Evolutionary conservation across 1,140 invertebrate genomes (phyloP), one percentile per base, ranked within the genome.

Genomic region (Dreissena rostriformis): DNA sequence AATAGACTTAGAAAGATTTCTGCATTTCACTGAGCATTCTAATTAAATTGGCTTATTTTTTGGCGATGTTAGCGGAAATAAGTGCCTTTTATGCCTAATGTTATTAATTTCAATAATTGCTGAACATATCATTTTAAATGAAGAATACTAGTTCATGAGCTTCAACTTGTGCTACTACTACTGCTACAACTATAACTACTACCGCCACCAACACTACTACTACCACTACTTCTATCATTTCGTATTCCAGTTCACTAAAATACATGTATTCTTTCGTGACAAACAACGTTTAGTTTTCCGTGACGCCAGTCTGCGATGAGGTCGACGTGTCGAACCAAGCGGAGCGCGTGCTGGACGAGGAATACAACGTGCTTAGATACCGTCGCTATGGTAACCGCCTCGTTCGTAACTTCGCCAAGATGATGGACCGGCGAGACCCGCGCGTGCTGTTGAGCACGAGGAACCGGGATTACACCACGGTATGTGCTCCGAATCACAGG

Each of bases 321-420:
- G 26, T 15, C n/a, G 80, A 82, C 63, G 49, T 82, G 12, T 63
- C 29, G 15, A 51, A 28, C 22, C 72, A 74, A 29, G 28, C 80
- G 10, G 75, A 63, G 8, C 39, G 49, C 17, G 61, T 82, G 19
- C 26, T 63, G n/a, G 80, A 82, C 24, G 80, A 82, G 24, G 72
- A 82, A 28, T 75, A 74, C 17, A 52, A 71, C 51, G 24, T 61
- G 15, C 39, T 82, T 17, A 57, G 80, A 24, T 74, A 74, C 22
- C 80, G 80, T 67, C 80, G 80, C 26, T 57, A 75, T 68, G 72
- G 80, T 29, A 82, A 75, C 61, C 17, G 72, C 22, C 80, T 82
- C 1, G 65, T 82, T 7, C 51, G 51, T 12, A 75, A 75, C n/a
- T 82, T 82, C 24, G 28, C 24, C 2, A 74, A 73, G 67, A 82